Percentiles rank a stretch among this genome's conserved stretches.
Evolutionary conservation across 2,888 invertebrate genomes (phyloP).

Genomic region (Andrena fulva): DNA sequence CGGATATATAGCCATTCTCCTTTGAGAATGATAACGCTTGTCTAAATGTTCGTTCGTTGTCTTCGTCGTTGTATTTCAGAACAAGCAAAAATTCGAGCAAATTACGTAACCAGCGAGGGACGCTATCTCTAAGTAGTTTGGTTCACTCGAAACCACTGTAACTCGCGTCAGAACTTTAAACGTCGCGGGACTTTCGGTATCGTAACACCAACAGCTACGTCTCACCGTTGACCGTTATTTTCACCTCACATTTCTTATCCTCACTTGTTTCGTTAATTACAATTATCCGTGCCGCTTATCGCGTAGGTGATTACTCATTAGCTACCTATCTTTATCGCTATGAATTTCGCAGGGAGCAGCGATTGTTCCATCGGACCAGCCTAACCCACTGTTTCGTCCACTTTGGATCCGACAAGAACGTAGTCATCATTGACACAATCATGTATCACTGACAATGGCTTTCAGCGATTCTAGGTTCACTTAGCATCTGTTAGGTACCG

Average conservation of each 20-base stretch:
- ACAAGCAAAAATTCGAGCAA: slow-evolving; percentile 62
- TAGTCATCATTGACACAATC: no score
- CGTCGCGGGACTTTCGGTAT: slow-evolving; percentile 28
- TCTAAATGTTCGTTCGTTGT: slow-evolving; percentile 54
- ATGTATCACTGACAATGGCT: no score
- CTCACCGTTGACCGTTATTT: no score
- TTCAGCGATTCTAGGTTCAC: no score
- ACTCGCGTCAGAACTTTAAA: slow-evolving; percentile 55
- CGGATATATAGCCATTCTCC: slow-evolving; percentile 77
- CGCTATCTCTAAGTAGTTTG: slow-evolving; percentile 62
- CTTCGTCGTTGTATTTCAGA: slow-evolving; percentile 64
- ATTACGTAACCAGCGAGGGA: slow-evolving; percentile 68
- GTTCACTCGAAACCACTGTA: slow-evolving; percentile 49
- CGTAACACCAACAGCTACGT: background rate
- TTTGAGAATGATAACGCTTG: slow-evolving; percentile 72
- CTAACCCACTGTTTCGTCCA: no score
- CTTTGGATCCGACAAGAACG: no score
- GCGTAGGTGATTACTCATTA: no score
- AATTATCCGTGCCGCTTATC: no score
- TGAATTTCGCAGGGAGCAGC: no score
- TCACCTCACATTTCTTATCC: background rate
- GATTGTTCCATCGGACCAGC: no score
- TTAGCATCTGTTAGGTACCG: no score
- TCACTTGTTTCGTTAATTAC: background rate
- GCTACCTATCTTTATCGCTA: no score